Percentiles rank a stretch among this genome's conserved stretches.
phyloP scores from a whole-genome alignment of 2,888 invertebrate genomes.

The Epinotia bilunana region DNA sequence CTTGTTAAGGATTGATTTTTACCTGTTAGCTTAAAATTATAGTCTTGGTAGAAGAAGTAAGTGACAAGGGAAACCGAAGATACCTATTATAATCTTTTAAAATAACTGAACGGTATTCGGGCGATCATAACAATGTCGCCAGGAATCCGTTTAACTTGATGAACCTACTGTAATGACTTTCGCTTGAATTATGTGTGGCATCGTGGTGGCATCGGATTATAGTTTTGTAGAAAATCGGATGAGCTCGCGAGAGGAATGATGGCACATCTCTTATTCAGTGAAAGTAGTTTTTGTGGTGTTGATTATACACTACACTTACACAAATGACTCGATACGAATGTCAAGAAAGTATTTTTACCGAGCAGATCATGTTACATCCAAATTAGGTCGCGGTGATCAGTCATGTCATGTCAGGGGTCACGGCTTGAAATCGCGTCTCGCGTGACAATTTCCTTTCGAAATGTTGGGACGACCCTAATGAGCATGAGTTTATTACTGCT shows the following conservation, averaged over 20 bases:
- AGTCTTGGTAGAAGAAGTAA: background rate
- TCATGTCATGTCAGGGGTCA: background rate
- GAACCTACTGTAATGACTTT: too few relatives aligned
- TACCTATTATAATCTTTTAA: background rate
- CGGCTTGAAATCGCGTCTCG: background rate
- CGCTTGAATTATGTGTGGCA: too few relatives aligned
- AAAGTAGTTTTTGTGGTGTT: too few relatives aligned
- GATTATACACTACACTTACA: background rate
- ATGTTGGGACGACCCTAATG: background rate
- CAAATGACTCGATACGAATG: background rate
- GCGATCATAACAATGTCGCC: conserved; percentile 24
- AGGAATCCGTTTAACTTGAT: conserved; percentile 21
- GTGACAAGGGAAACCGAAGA: background rate
- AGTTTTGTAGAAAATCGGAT: too few relatives aligned
- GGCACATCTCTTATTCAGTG: background rate
- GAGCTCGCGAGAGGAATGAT: too few relatives aligned
- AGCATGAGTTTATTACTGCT: background rate
- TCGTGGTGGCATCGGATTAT: too few relatives aligned
- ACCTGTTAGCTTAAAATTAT: background rate
- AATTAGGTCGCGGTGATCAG: conserved; percentile 1
- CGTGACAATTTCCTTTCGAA: background rate
- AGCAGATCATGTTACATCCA: background rate
- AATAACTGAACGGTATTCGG: background rate
- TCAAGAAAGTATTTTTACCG: conserved; percentile 1
- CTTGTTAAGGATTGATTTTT: background rate